Conservation (phyloP, 1,140 invertebrate species). For the Ceratitis capitata region DNA sequence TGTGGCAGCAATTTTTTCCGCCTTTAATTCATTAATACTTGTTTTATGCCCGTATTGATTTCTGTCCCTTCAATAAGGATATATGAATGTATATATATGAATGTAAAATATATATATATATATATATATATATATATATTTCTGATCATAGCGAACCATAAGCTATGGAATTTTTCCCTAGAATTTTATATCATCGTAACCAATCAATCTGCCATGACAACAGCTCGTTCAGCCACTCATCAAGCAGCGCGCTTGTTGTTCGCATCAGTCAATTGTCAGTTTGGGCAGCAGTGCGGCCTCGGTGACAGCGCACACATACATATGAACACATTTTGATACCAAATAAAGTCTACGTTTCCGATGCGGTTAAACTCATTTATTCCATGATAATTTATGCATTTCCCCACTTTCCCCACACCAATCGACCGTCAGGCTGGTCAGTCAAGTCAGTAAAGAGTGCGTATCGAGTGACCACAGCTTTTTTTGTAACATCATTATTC, state of each 20-base stretch:
- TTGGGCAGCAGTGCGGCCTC: not conserved
- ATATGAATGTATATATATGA: too few relatives aligned
- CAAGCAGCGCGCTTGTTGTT: not conserved
- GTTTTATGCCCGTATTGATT: not conserved
- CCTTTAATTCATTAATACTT: not conserved
- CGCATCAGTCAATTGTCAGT: slow-evolving; percentile 4
- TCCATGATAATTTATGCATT: slow-evolving; percentile 16
- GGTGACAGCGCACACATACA: not conserved
- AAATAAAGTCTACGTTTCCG: not conserved
- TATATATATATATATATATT: not conserved
- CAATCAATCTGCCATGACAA: slow-evolving; percentile 3
- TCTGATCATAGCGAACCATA: not conserved
- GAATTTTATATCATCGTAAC: not conserved
- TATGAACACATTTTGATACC: not conserved
- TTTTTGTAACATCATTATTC: not conserved
- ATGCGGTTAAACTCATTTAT: slow-evolving; percentile 9
- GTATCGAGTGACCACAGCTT: too few relatives aligned
- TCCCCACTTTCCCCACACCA: not conserved
- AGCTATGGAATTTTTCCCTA: not conserved
- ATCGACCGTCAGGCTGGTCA: not conserved
- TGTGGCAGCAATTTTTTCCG: not conserved
- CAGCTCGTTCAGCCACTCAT: not conserved
- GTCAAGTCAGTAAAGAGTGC: not conserved
- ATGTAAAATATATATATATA: not conserved
- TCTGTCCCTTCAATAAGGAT: not conserved